Conservation (phyloP, 2,797 vertebrate species). For the Martes flavigula region DNA sequence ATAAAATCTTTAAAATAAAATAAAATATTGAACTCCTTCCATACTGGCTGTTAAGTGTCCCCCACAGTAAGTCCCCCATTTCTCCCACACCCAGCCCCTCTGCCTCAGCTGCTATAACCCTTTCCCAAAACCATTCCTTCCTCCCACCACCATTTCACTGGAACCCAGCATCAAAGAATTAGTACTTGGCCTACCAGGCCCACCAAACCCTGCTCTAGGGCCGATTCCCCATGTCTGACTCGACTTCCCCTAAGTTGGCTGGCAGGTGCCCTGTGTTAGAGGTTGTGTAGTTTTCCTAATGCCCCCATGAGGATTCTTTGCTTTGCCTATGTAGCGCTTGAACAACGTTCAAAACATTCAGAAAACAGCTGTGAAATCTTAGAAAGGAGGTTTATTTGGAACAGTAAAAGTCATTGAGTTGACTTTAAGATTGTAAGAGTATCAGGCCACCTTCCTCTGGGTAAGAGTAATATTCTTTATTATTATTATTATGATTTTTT, state of each 20-base stretch:
- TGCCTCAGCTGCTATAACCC: neutral
- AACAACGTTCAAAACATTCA: neutral
- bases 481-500: neutral
- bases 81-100: fast-evolving
- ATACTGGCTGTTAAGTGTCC: neutral
- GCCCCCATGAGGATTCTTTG: neutral
- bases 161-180: neutral
- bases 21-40: neutral
- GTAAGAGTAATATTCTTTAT: neutral
- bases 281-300: neutral
- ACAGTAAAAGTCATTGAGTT: neutral
- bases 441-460: neutral
- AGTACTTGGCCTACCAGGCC: neutral
- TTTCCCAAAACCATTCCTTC: neutral
- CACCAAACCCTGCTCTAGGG: neutral
- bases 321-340: neutral
- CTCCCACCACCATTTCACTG: neutral
- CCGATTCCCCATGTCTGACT: neutral
- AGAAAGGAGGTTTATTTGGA: neutral
- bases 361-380: neutral
- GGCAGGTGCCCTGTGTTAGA: neutral
- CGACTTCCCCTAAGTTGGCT: neutral
- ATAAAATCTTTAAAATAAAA: too few relatives aligned
- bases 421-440: neutral
- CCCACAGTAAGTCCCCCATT: too few relatives aligned